phyloP scores from a whole-genome alignment of 2,888 invertebrate species.

The Platyscelio sp. region DNA sequence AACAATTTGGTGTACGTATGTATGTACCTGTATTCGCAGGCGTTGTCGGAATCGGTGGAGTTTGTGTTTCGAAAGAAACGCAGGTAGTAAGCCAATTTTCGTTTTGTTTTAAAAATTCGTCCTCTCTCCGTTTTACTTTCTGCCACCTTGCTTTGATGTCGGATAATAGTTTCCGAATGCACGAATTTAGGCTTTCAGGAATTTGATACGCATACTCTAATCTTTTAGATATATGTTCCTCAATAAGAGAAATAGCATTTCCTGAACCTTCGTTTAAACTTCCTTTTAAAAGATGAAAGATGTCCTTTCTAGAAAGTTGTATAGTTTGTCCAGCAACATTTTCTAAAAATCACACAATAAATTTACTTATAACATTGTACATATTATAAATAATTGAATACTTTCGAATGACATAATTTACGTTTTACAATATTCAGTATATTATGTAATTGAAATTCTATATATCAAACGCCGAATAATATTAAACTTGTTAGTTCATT shows the following conservation, averaged over 20 bases:
- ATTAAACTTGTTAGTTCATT: slow-evolving; percentile 24
- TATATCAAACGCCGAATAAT: slow-evolving; percentile 26
- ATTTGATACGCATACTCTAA: slow-evolving; percentile 12
- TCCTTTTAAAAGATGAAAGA: slow-evolving; percentile 26
- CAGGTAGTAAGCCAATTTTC: slow-evolving; percentile 31
- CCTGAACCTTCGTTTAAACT: slow-evolving; percentile 30
- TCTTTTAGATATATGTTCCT: slow-evolving; percentile 25
- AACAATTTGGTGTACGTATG: neutral
- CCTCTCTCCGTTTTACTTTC: slow-evolving; percentile 16
- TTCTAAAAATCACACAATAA: slow-evolving; percentile 24
- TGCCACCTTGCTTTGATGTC: slow-evolving; percentile 15
- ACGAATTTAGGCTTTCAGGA: slow-evolving; percentile 2
- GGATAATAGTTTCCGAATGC: slow-evolving; percentile 11
- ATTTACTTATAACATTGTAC: slow-evolving; percentile 11
- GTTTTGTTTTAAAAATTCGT: slow-evolving; percentile 26
- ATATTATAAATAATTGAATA: neutral
- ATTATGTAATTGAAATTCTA: slow-evolving; percentile 11
- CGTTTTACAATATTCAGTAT: slow-evolving; percentile 31
- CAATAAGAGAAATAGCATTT: slow-evolving; percentile 22
- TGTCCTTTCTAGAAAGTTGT: slow-evolving; percentile 26
- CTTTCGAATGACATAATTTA: slow-evolving; percentile 13
- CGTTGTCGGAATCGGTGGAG: slow-evolving; percentile 14
- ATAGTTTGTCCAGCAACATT: slow-evolving; percentile 22
- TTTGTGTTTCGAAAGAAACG: slow-evolving; percentile 19
- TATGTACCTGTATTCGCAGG: neutral